Conservation (phyloP, 2,113 vertebrate genomes). For the Pachyramphus minor region DNA sequence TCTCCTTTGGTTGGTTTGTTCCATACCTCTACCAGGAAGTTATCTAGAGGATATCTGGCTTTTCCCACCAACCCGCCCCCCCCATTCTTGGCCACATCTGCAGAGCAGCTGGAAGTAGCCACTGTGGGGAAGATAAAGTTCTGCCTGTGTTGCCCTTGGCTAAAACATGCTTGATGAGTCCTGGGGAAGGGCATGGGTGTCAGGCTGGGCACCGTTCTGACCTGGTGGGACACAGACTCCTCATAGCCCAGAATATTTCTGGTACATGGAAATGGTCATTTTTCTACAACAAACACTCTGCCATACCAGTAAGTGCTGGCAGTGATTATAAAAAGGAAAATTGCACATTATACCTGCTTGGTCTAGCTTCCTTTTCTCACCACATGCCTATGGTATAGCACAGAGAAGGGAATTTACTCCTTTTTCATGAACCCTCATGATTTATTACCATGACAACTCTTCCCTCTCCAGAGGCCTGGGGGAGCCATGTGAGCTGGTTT, state of each 20-base stretch:
- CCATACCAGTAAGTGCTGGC: neutral
- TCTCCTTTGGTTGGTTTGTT: neutral
- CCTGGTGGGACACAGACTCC: neutral
- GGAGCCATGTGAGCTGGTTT: constrained; percentile 2
- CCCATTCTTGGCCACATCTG: neutral
- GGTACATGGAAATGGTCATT: neutral
- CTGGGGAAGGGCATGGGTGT: neutral
- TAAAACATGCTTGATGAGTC: rapidly evolving
- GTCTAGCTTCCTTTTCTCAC: neutral
- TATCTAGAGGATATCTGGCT: neutral
- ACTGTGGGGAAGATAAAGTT: neutral
- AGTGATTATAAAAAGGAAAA: neutral
- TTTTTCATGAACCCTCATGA: constrained; percentile 24
- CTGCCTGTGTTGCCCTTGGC: neutral
- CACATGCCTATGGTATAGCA: neutral
- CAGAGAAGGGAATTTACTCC: neutral
- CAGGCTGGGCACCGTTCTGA: neutral
- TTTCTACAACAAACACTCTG: neutral
- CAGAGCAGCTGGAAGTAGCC: neutral
- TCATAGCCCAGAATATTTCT: neutral
- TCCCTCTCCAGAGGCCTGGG: neutral
- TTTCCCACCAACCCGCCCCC: no score
- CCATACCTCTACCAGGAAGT: neutral
- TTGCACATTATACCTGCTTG: neutral
- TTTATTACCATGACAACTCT: constrained; percentile 60